These are phyloP conservation scores for Chondrilla cf. caribensis DNA, from an alignment of 37 sponge, comb jelly and placozoan species.

Conservation along the genomic window DNA sequence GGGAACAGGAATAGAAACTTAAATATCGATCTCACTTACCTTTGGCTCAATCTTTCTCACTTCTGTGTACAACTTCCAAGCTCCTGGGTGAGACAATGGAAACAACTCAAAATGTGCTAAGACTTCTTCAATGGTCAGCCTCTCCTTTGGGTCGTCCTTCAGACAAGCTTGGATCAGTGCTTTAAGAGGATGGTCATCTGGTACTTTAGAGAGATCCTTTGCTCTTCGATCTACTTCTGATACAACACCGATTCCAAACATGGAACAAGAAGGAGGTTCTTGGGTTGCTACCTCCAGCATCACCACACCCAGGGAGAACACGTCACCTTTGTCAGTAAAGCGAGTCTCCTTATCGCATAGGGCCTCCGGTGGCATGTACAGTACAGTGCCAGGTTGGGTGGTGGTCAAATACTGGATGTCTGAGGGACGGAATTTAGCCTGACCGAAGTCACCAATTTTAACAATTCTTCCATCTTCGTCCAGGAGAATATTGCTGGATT, in stretches of 20 bases:
- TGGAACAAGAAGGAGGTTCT: background rate
- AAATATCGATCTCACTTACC: no score
- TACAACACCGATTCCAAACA: background rate
- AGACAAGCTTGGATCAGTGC: background rate
- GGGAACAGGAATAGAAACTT: no score
- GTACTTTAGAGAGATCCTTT: background rate
- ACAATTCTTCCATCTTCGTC: background rate
- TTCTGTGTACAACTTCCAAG: no score
- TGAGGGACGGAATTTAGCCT: background rate
- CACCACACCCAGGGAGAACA: background rate
- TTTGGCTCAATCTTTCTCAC: no score
- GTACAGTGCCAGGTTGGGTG: background rate
- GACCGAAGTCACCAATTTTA: background rate
- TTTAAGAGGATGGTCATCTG: conserved; percentile 5
- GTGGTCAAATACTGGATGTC: background rate
- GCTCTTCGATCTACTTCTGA: background rate
- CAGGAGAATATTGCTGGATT: background rate
- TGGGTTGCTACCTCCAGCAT: conserved; percentile 4
- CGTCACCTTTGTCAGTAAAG: background rate
- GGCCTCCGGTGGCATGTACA: background rate
- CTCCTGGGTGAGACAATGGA: no score
- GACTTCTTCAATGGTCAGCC: background rate
- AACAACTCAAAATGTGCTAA: no score
- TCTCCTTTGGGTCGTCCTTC: background rate
- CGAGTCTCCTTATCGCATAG: background rate